Base-by-base conservation (phyloP, 2,888 invertebrate species). In the Trissolcus japonicus region DNA sequence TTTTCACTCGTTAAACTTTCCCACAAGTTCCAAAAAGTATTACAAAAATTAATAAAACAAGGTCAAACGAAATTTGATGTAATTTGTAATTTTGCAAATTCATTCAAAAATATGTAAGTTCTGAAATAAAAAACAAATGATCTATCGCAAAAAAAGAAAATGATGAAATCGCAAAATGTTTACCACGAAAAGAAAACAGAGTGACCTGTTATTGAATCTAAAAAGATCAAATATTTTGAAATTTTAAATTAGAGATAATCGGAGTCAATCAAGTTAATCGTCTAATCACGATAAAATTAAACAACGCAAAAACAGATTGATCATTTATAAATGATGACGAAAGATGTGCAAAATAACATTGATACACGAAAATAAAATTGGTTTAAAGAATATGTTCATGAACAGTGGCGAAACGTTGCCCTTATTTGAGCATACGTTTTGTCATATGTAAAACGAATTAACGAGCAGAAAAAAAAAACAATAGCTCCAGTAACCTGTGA, bases 401-500 rank as follows among this genome's bases (percentile, higher is more conserved):
- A 46, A 57, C 9, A 53, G n/a, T 66, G 35, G 29, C 40, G 41
- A 53, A 67, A 59, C 62, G 43, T 57, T 63, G 57, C 65, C 56
- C 67, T 67, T 46, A 46, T 46, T 16, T 46, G n/a, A 16, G 16
- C n/a, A 11, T 6, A 9, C 16, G n/a, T 46, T 46, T 46, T 46
- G n/a, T 46, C 46, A 46, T 46, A 16, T 7, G 7, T 46, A 16
- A 46, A 68, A 68, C 55, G 62, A 68, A 21, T 6, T 6, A 63
- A 55, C 21, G 25, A 56, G 35, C 55, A 25, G 43, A 43, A 16
- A 19, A 4, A 46, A 29, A 60, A 71, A 76, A 76, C 71, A 76
- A 76, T 66, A 56, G 69, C 55, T 65, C 56, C 19, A 53, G 57
- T 76, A 76, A 76, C 76, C 76, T 76, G 54, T 51, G 76, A 62